Evolutionary conservation across 2,888 invertebrate species (phyloP).

Genomic region (Synergus umbraculus): DNA sequence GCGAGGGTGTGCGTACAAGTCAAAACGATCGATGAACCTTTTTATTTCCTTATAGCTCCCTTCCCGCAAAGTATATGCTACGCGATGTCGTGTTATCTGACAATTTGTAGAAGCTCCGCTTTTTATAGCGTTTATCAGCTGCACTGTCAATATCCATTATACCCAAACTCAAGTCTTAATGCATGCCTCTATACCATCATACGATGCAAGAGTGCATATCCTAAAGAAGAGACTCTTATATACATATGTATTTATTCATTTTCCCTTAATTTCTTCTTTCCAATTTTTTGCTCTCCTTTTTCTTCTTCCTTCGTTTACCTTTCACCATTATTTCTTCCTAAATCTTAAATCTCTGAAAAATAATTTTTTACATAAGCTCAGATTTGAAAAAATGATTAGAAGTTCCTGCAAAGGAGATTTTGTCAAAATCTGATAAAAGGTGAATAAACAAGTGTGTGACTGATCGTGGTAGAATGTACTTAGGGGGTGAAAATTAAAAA

Average conservation of each 20-base stretch:
- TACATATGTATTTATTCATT: too few relatives aligned
- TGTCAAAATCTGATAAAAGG: slow-evolving; percentile 30
- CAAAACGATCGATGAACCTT: slow-evolving; percentile 61
- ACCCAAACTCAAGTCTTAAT: slow-evolving; percentile 45
- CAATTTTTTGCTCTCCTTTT: not conserved
- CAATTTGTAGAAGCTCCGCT: slow-evolving; percentile 59
- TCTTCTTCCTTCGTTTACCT: too few relatives aligned
- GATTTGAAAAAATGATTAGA: slow-evolving; percentile 3
- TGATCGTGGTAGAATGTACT: slow-evolving; percentile 32
- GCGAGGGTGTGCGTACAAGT: slow-evolving; percentile 59
- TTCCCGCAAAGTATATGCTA: slow-evolving; percentile 50
- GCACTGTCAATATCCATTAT: slow-evolving; percentile 47
- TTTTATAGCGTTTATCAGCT: slow-evolving; percentile 53
- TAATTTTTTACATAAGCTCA: not conserved
- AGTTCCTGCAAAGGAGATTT: slow-evolving; percentile 3
- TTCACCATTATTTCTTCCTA: not conserved
- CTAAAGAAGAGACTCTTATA: not conserved
- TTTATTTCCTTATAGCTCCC: slow-evolving; percentile 52
- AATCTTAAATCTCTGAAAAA: not conserved
- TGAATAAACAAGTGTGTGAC: slow-evolving; percentile 40
- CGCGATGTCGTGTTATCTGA: slow-evolving; percentile 60
- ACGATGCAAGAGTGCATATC: slow-evolving; percentile 19
- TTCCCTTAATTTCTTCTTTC: not conserved
- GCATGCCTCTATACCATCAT: slow-evolving; percentile 23
- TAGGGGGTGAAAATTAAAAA: slow-evolving; percentile 42